Evolutionary conservation across 2,113 vertebrate species (phyloP), one percentile per base, ranked within the genome.

Genomic region (Nyctibius bracteatus): DNA sequence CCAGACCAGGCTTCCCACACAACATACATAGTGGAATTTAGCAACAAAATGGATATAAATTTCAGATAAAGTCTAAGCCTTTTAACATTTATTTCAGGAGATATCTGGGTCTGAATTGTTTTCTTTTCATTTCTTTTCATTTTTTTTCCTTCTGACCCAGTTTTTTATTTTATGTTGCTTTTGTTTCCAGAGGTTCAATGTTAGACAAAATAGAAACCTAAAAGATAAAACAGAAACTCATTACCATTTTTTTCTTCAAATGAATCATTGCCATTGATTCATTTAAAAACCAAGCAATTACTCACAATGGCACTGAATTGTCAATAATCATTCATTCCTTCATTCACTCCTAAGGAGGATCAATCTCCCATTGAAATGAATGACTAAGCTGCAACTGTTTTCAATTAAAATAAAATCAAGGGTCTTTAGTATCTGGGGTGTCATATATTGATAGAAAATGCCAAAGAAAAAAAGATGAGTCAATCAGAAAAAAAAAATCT

Each of bases 111-210:
- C 51, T 61, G 14, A 81, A 61, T 12, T 58, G 6, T 66, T 65
- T 55, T 75, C 2, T 79, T 66, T 75, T 3, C 4, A n/a, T 54
- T 63, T 30, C 4, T 66, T 59, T 44, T 12, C 10, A 9, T 5
- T 10, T 18, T 18, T 31, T 65, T 68, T 2, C 3, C 8, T 71
- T 11, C 8, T 57, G 30, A 30, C 3, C 1, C 5, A 61, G 1
- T 37, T 55, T 51, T 71, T 67, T 65, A 37, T 55, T 72, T 86
- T 61, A 73, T 37, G 21, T n/a, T 44, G 4, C 5, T 74, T 81
- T 92, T 71, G 17, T 67, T 85, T 85, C n/a, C 28, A 35, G 30
- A 80, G 1, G 2, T 83, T 70, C 14, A 52, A 9, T 37, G 15
- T 39, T 73, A 77, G 17, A 39, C 14, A 37, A 44, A 81, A 78